Base-by-base conservation (phyloP, 2,888 invertebrate genomes). In the Fragum whitleyi region DNA sequence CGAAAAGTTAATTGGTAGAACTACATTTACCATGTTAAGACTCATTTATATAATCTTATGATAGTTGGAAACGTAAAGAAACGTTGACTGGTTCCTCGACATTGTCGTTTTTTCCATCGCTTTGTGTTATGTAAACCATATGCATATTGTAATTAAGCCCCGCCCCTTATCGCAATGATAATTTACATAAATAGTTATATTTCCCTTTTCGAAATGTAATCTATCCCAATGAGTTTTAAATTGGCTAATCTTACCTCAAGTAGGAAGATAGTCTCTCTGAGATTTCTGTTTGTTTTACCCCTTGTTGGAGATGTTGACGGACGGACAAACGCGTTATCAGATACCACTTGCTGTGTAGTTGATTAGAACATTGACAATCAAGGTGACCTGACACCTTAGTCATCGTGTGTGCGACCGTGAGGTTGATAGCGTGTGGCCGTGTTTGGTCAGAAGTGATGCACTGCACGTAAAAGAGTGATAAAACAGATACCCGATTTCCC, bases 211-310 rank as follows among this genome's bases (percentile, higher is more conserved):
- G 32, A 36, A n/a, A n/a, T 9, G 3, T 36, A 36, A 36, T 36
- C 32, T 36, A 6, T 36, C 32, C 32, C 42, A 65, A 65, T 65
- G 36, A 65, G 36, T 23, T 65, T 65, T 65, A 23, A 42, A 65
- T 42, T 14, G 65, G 36, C 65, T 21, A 21, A 16, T 65, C 11
- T 21, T 42, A 42, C 23, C 42, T 36, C 5, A 21, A n/a, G 36
- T 19, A 36, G 5, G 26, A 26, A 65, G 65, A 65, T 65, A 65
- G 23, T 36, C 36, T 39, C 39, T n/a, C 42, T 26, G 23, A 23
- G 65, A 14, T 42, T 32, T 65, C 65, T 65, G 65, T 65, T 65
- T 65, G 42, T 65, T 65, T 65, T 65, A 65, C 65, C 65, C 65
- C 65, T 65, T 5, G 7, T 2, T 65, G 21, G 42, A 65, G 65